Base-by-base conservation (phyloP, 2,888 invertebrate species). In the Eumerus sabulonum region DNA sequence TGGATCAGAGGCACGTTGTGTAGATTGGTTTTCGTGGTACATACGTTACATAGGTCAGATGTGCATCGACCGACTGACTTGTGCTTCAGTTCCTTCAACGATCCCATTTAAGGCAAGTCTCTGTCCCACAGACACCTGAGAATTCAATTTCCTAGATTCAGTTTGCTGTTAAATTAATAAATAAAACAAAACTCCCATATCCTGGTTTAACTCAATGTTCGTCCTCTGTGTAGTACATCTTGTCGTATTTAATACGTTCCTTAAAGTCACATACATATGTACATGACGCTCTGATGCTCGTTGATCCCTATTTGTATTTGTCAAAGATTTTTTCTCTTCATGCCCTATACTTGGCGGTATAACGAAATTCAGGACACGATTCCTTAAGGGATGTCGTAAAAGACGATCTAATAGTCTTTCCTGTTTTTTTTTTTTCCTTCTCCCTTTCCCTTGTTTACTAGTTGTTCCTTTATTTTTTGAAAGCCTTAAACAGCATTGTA, bases 341-440 rank as follows among this genome's bases (percentile, higher is more conserved):
- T 50, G 17, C 14, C 40, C 40, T 40, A 44, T 45, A 14, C 44
- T 35, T 51, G 27, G 60, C 57, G 67, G n/a, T 72, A 57, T 77
- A 72, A 66, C 57, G 57, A 77, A 67, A 77, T 77, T 77, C 76
- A 77, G 76, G 62, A 72, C 76, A 77, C 76, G 76, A 77, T 67
- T 77, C 67, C 72, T 77, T 67, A 57, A 72, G 76, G 76, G 62
- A 77, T 77, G 76, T 77, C 76, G 72, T 77, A 77, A 77, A 77
- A 67, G 62, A 72, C 66, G 72, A 77, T 77, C 76, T 77, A 77
- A 72, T 77, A 77, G 76, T 72, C 76, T 57, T 77, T 72, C 66
- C 72, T 77, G 66, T 67, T 72, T 57, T 45, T n/a, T n/a, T n/a
- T n/a, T n/a, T n/a, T n/a, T n/a, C 47, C 14, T 47, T 35, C 42